Evolutionary conservation across 2,797 vertebrate genomes (phyloP).

Genomic region (Avahi laniger): DNA sequence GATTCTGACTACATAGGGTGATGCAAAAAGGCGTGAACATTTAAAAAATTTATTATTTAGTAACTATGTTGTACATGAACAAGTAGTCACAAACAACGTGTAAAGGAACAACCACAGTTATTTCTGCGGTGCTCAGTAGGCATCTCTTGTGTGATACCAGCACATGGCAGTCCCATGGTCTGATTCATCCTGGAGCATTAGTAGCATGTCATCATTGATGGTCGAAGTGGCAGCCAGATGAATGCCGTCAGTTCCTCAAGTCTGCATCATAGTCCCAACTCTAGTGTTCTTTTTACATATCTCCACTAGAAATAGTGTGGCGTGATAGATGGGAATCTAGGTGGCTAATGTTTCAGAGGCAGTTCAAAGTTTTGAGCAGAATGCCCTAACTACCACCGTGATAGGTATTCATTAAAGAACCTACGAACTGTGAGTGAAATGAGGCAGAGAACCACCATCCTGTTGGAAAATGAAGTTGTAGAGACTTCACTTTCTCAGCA

Average conservation of each 20-base stretch:
- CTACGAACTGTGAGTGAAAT: not conserved
- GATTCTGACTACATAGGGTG: not conserved
- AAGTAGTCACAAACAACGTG: not conserved
- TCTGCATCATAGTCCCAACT: not conserved
- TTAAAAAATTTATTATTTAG: not conserved
- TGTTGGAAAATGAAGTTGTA: not conserved
- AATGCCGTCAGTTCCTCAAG: not conserved
- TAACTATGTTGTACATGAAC: not conserved
- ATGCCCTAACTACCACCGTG: no score
- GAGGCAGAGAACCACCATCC: not conserved
- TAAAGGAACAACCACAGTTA: not conserved
- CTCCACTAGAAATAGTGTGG: not conserved
- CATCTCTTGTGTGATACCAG: not conserved
- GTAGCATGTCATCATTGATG: not conserved
- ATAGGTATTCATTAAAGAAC: not conserved
- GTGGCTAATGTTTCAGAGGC: not conserved
- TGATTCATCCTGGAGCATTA: not conserved
- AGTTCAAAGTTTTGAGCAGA: not conserved
- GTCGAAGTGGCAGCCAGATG: not conserved
- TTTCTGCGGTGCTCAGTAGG: not conserved
- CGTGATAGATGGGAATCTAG: not conserved
- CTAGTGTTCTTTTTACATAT: not conserved
- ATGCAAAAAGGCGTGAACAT: not conserved
- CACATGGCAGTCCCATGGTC: accelerated
- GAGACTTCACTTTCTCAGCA: not conserved